phyloP scores from a whole-genome alignment of 2,113 vertebrate species.

The Bujurquina vittata region DNA sequence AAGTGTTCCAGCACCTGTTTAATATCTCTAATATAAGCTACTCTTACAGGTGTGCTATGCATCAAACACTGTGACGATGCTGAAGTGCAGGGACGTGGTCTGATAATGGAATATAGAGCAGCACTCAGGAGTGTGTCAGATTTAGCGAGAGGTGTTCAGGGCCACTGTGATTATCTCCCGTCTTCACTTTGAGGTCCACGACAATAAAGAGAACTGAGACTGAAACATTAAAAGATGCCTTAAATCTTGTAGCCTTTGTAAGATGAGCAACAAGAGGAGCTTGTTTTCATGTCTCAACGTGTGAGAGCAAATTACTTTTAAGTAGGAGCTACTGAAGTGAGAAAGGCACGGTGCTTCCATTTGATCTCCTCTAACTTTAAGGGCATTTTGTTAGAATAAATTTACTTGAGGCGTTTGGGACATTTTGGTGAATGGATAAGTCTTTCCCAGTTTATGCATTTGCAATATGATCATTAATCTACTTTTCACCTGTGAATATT shows the following conservation, averaged over 20 bases:
- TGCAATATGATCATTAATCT: not conserved
- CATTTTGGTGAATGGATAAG: not conserved
- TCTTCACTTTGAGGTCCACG: conserved; percentile 13
- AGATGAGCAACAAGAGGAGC: not conserved
- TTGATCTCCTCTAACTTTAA: not conserved
- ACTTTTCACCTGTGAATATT: not conserved
- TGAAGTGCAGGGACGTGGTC: conserved; percentile 28
- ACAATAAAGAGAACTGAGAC: not conserved
- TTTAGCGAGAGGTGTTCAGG: conserved; percentile 45
- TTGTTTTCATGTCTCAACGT: conserved; percentile 7
- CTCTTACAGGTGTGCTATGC: conserved; percentile 7
- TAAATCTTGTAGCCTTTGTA: not conserved
- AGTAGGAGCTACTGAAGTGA: not conserved
- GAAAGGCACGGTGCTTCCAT: not conserved
- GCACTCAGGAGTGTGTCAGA: conserved; percentile 63
- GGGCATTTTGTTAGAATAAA: not conserved
- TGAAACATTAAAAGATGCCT: conserved; percentile 7
- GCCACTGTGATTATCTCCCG: not conserved
- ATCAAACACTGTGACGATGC: not conserved
- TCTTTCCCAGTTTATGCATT: not conserved
- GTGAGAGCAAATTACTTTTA: not conserved
- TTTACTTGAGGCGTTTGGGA: not conserved
- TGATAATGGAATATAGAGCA: conserved; percentile 63
- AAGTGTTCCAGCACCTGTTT: not conserved
- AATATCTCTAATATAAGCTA: not conserved